phyloP scores from a whole-genome alignment of 2,888 invertebrate species.

The Mycalesis mineus region DNA sequence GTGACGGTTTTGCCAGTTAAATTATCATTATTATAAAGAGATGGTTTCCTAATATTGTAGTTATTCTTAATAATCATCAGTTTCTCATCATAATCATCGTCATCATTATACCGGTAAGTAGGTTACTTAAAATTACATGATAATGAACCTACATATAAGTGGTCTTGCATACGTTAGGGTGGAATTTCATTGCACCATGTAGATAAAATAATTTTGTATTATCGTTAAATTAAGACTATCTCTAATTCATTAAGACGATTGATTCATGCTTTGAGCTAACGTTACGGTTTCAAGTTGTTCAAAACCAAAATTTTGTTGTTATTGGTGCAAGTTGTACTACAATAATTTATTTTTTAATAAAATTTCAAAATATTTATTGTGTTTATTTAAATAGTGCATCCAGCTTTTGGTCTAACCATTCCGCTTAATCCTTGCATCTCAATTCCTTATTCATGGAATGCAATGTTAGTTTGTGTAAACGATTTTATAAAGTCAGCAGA shows the following conservation, averaged over 20 bases:
- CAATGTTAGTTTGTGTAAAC: too few species aligned
- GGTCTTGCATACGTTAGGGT: constrained; percentile 9
- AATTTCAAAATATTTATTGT: constrained; percentile 45
- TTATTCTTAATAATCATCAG: not conserved
- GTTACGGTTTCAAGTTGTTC: constrained; percentile 69
- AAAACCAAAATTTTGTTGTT: constrained; percentile 76
- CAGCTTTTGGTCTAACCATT: not conserved
- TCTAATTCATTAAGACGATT: constrained; percentile 36
- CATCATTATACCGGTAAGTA: too few species aligned
- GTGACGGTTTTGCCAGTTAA: too few species aligned
- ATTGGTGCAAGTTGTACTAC: constrained; percentile 76
- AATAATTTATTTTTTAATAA: constrained; percentile 79
- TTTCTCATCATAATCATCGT: too few species aligned
- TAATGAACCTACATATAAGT: constrained; percentile 7
- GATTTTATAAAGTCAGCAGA: too few species aligned
- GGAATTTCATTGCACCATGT: constrained; percentile 38
- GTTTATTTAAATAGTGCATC: not conserved
- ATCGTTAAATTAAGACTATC: constrained; percentile 13
- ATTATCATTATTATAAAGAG: too few species aligned
- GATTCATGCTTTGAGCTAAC: constrained; percentile 66
- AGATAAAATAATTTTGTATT: constrained; percentile 48
- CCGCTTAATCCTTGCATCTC: too few species aligned
- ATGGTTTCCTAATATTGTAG: too few species aligned
- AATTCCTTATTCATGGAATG: too few species aligned
- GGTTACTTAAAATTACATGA: not conserved